Base-by-base conservation (phyloP, 2,797 vertebrate genomes). In the Spinus olivaceus region DNA sequence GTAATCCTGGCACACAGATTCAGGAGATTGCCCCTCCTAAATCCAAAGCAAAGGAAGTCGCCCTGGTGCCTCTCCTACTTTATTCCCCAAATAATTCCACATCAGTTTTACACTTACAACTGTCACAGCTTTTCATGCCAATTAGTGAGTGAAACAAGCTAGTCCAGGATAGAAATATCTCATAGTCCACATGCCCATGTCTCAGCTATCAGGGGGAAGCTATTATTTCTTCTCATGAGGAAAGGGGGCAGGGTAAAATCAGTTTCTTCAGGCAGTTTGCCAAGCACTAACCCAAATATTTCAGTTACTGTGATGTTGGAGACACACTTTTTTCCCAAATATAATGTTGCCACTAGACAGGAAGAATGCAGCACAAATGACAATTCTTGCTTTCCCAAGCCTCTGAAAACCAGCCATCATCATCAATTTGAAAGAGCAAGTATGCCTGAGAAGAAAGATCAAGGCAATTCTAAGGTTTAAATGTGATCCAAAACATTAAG, bases 361-460 rank as follows among this genome's bases (percentile, higher is more conserved):
- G 44, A 93, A 92, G 30, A 91, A 93, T 93, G 71, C 42, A 64
- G 41, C 27, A 66, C 64, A 80, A 94, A 94, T 81, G 72, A 81
- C 65, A 92, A 69, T 1, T 6, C 71, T 88, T 67, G 72, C 71
- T 91, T 93, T 91, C 86, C 74, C 47, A 81, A 61, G 71, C 32
- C 65, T 82, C 78, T 49, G 20, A 94, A 95, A 95, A 89, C 20
- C 64, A 94, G 64, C 28, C 67, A 8, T 80, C 39, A 67, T 57
- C 21, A 59, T 82, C 71, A 73, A 61, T 77, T 71, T 2, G 8
- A 56, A 90, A 60, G 67, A 46, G 46, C 6, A 77, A 90, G 1
- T 64, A 64, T 41, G 71, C 37, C 60, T 80, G 24, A 93, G 44
- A 81, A 88, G 47, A 90, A 92, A 81, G 60, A 94, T 64, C 83